Base-by-base conservation (phyloP, 2,888 invertebrate genomes). In the Orthosia incerta region DNA sequence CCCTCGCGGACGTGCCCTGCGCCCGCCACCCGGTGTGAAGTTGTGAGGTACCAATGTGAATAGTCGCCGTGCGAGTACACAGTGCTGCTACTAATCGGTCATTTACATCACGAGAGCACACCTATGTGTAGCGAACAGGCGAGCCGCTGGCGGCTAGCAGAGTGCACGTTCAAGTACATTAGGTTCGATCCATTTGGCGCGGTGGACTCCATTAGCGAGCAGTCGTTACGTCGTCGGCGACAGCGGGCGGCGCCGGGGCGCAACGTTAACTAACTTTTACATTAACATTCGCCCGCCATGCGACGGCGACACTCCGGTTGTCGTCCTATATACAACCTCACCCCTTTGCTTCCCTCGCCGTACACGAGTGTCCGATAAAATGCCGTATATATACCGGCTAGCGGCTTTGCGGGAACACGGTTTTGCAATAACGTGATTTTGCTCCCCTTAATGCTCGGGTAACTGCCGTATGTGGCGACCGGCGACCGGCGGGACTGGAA, bases 131-230 rank as follows among this genome's bases (percentile, higher is more conserved):
- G 26, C 61, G 55, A 59, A n/a, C 53, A 26, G 55, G 53, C 64
- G n/a, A 39, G 39, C 39, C 9, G 39, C 39, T 9, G 39, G 9
- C 39, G 1, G 39, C 39, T 39, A 39, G 57, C 39, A 15, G n/a
- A 31, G 20, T 46, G 76, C 66, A 39, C 71, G 56, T 18, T 53
- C 60, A 4, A 61, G 53, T 57, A 26, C 69, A 59, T 63, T 74
- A 74, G 45, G 20, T 65, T 48, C 26, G 61, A 65, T 60, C 72
- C 66, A 56, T 64, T 60, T 20, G 16, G 79, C 68, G 62, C 55
- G 78, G 72, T 39, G 55, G 59, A 20, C 55, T 39, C 69, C 70
- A 66, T 70, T 70, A 63, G 66, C 70, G 31, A 61, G 65, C 60
- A 56, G 51, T 53, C 48, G 48, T 59, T 31, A 26, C 57, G 31